A percentile compares a stretch with the other conserved stretches of the same genome.
Conservation (phyloP, 2,888 invertebrate genomes). For the Laspeyria flexula region DNA sequence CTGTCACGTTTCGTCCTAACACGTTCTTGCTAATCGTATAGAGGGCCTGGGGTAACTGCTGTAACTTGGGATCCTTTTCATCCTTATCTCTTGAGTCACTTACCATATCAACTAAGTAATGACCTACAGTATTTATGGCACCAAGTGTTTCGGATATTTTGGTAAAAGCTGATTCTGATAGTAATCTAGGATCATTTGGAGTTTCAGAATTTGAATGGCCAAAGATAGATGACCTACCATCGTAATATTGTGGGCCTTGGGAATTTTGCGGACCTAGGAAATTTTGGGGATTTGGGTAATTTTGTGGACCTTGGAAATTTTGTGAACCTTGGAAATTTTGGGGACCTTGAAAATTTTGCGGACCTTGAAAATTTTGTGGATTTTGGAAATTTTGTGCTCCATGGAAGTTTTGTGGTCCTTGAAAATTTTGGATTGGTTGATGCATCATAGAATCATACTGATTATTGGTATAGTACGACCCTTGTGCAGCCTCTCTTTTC, state of each 20-base stretch:
- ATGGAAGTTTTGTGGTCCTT: slow-evolving; percentile 56
- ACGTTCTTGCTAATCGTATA: slow-evolving; percentile 94
- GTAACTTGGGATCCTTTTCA: slow-evolving; percentile 72
- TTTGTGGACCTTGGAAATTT: no score
- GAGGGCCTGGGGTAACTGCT: slow-evolving; percentile 89
- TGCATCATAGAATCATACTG: slow-evolving; percentile 23
- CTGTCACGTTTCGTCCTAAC: slow-evolving; percentile 90
- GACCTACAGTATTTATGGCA: slow-evolving; percentile 94
- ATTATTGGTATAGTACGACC: slow-evolving; percentile 28
- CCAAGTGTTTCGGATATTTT: slow-evolving; percentile 89
- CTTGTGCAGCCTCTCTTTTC: slow-evolving; percentile 62
- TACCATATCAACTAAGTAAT: slow-evolving; percentile 93
- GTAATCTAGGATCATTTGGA: slow-evolving; percentile 79
- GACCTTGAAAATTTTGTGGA: no score
- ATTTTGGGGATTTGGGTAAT: no score
- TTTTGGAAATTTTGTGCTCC: no score
- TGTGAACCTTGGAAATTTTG: no score
- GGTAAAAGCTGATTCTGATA: slow-evolving; percentile 87
- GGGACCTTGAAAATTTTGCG: no score
- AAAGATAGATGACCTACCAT: slow-evolving; percentile 55
- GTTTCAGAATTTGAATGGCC: slow-evolving; percentile 55
- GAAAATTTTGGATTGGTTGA: slow-evolving; percentile 21
- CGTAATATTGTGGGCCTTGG: slow-evolving; percentile 54
- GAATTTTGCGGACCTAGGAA: no score
- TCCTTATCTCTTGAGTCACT: slow-evolving; percentile 76